phyloP scores from a whole-genome alignment of 64 coral and sea anemone genomes.

The Astreopora myriophthalma region DNA sequence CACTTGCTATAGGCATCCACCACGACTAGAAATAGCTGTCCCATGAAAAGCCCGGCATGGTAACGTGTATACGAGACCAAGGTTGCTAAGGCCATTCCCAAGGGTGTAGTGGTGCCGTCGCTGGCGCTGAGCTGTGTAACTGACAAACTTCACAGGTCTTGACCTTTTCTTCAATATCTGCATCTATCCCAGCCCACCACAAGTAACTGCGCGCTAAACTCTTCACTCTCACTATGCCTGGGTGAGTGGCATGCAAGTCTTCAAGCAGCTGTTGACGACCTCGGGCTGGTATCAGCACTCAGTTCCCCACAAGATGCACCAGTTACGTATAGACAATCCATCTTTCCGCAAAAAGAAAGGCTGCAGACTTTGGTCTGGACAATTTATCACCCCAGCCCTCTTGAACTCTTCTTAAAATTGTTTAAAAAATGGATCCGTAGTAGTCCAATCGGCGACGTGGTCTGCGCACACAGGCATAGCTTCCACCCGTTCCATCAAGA shows the following conservation, averaged over 20 bases:
- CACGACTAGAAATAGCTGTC: constrained; percentile 42
- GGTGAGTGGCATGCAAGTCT: not conserved
- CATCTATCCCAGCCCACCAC: no score
- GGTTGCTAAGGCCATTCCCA: constrained; percentile 16
- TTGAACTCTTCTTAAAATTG: not conserved
- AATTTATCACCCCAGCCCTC: constrained; percentile 2
- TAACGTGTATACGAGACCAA: constrained; percentile 47
- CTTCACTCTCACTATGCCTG: no score
- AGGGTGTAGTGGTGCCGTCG: constrained; percentile 11
- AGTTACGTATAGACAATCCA: not conserved
- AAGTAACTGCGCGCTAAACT: no score
- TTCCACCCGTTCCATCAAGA: constrained; percentile 12
- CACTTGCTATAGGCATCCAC: constrained; percentile 43
- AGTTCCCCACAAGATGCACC: not conserved
- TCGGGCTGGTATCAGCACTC: not conserved
- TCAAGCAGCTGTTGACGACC: not conserved
- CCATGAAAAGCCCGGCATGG: constrained; percentile 38
- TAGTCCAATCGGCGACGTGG: not conserved
- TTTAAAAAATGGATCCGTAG: not conserved
- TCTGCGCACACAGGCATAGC: not conserved
- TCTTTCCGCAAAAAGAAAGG: not conserved
- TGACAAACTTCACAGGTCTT: not conserved
- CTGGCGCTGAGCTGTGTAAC: not conserved
- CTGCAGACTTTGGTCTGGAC: not conserved
- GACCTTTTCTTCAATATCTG: no score